phyloP scores from a whole-genome alignment of 2,888 invertebrate genomes.

The Mythimna pallens region DNA sequence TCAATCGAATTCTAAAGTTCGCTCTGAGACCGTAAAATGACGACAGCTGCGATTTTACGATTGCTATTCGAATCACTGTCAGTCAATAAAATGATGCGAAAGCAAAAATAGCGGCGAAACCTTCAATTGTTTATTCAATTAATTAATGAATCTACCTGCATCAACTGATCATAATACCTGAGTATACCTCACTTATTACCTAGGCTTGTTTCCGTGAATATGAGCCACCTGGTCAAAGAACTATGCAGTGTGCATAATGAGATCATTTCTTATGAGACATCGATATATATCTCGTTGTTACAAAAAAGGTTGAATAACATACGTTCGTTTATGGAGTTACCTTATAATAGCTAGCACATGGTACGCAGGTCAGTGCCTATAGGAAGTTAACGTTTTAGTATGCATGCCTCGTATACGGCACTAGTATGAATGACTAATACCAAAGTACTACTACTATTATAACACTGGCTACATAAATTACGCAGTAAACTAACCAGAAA shows the following conservation, averaged over 20 bases:
- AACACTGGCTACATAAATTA: slow-evolving; percentile 29
- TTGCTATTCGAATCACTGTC: slow-evolving; percentile 38
- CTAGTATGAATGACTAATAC: slow-evolving; percentile 31
- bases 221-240: slow-evolving; percentile 27
- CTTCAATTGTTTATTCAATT: slow-evolving; percentile 17
- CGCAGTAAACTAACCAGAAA: slow-evolving; percentile 79
- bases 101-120: slow-evolving; percentile 26
- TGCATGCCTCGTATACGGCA: slow-evolving; percentile 29
- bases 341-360: slow-evolving; percentile 34
- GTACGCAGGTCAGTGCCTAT: slow-evolving; percentile 45
- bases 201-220: slow-evolving; percentile 23
- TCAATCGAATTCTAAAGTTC: slow-evolving; percentile 45
- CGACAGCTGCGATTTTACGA: slow-evolving; percentile 45
- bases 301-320: slow-evolving; percentile 43
- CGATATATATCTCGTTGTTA: slow-evolving; percentile 8
- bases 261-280: slow-evolving; percentile 48
- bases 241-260: slow-evolving; percentile 46
- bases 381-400: slow-evolving; percentile 45
- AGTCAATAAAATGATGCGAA: slow-evolving; percentile 37
- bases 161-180: not conserved
- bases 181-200: not conserved
- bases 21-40: slow-evolving; percentile 38
- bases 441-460: slow-evolving; percentile 35
- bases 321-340: slow-evolving; percentile 30
- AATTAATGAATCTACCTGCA: slow-evolving; percentile 17